phyloP scores from a whole-genome alignment of 2,113 vertebrate species.

The Myotis lucifugus region DNA sequence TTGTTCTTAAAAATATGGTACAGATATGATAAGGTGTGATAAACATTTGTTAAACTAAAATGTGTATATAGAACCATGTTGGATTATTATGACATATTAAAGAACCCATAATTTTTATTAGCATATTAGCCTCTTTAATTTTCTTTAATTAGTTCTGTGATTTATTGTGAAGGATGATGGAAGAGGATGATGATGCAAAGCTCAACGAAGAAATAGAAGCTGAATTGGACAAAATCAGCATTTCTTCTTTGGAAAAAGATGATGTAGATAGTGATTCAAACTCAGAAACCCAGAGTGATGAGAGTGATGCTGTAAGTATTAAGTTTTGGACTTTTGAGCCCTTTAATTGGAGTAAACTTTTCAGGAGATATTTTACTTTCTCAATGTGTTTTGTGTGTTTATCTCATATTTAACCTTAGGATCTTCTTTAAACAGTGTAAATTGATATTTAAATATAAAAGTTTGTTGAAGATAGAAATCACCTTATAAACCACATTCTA shows the following conservation, averaged over 20 bases:
- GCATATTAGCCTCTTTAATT: background rate
- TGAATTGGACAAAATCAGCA: constrained; percentile 82
- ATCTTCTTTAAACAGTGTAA: background rate
- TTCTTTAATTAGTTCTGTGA: background rate
- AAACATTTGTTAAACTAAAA: background rate
- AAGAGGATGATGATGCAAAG: constrained; percentile 73
- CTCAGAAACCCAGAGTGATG: constrained; percentile 71
- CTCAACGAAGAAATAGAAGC: constrained; percentile 82
- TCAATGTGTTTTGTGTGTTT: background rate
- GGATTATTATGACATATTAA: background rate
- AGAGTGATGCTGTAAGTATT: constrained; percentile 81
- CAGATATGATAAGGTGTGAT: background rate
- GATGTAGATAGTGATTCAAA: constrained; percentile 76
- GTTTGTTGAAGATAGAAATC: background rate
- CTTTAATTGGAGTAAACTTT: background rate
- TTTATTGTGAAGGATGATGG: constrained; percentile 10
- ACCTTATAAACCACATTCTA: background rate
- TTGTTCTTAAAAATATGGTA: background rate
- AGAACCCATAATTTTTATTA: background rate
- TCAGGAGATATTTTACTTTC: background rate
- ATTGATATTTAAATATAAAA: background rate
- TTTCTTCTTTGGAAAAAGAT: constrained; percentile 81
- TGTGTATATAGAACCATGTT: background rate
- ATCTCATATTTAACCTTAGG: background rate
- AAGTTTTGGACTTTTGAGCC: background rate